Conservation (phyloP, 2,113 vertebrate genomes). For the Poecile atricapillus region DNA sequence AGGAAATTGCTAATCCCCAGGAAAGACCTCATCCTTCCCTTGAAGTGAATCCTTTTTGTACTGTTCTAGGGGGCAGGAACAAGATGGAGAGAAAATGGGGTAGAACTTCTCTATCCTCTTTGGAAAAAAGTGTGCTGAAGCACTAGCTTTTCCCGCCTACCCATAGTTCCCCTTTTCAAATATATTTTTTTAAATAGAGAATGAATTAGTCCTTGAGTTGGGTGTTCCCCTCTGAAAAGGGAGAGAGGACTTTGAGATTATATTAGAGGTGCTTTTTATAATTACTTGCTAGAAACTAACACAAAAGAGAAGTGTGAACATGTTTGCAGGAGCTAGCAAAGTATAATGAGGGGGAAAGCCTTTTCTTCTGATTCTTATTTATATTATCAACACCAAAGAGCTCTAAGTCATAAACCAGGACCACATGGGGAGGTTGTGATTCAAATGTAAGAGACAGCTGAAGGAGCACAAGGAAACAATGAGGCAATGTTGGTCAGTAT, state of each 20-base stretch:
- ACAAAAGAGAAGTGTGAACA: constrained; percentile 32
- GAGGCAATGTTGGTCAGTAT: neutral
- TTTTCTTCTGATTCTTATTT: constrained; percentile 42
- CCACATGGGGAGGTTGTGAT: constrained; percentile 5
- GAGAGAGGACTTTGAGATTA: neutral
- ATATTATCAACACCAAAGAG: constrained; percentile 4
- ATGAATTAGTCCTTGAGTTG: neutral
- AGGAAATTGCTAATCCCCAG: neutral
- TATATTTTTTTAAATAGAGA: neutral
- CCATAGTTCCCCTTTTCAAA: neutral
- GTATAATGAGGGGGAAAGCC: constrained; percentile 24
- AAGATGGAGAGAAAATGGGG: neutral
- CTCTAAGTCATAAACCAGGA: constrained; percentile 8
- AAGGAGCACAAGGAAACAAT: constrained; percentile 30
- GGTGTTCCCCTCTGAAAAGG: neutral
- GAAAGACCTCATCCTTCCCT: neutral
- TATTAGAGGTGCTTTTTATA: neutral
- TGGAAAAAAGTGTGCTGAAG: neutral
- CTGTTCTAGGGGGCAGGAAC: neutral
- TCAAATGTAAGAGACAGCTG: constrained; percentile 4
- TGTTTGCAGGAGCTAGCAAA: neutral
- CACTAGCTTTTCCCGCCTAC: neutral
- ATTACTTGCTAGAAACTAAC: constrained; percentile 18
- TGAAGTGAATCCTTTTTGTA: neutral
- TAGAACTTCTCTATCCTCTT: neutral